Conservation (phyloP, 2,113 vertebrate species). For the Empidonax alnorum region DNA sequence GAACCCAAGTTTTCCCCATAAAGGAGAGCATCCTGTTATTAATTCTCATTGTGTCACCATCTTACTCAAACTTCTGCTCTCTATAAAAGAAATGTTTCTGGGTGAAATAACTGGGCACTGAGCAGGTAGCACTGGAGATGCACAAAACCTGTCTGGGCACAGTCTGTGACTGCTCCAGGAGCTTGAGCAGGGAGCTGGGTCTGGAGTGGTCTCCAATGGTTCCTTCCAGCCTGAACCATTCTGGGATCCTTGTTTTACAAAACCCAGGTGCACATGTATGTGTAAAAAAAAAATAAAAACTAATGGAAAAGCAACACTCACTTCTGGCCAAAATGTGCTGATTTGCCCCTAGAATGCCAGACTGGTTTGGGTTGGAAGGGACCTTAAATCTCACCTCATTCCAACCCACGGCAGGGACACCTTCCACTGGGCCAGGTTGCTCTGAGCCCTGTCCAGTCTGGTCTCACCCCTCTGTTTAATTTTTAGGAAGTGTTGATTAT, state of each 20-base stretch:
- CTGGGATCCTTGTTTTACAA: not conserved
- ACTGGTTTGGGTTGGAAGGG: not conserved
- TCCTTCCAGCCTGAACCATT: not conserved
- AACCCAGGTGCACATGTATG: not conserved
- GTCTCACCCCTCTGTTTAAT: not conserved
- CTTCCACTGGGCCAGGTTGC: not conserved
- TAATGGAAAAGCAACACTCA: not conserved
- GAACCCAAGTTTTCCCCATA: not conserved
- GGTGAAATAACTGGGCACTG: not conserved
- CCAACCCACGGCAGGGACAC: not conserved
- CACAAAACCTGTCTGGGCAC: not conserved
- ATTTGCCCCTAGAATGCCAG: not conserved
- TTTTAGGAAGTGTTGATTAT: not conserved
- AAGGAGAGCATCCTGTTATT: not conserved
- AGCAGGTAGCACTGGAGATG: not conserved
- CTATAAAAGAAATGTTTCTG: not conserved
- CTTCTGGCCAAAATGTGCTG: not conserved
- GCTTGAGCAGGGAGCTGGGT: not conserved
- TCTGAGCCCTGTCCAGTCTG: not conserved
- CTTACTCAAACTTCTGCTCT: not conserved
- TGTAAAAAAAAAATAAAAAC: not conserved
- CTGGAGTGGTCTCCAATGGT: not conserved
- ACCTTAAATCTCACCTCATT: not conserved
- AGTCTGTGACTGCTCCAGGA: not conserved
- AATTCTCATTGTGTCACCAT: rapidly evolving